Evolutionary conservation across 2,888 invertebrate genomes (phyloP), one percentile per base, ranked within the genome.

Genomic region (Stramonita haemastoma): DNA sequence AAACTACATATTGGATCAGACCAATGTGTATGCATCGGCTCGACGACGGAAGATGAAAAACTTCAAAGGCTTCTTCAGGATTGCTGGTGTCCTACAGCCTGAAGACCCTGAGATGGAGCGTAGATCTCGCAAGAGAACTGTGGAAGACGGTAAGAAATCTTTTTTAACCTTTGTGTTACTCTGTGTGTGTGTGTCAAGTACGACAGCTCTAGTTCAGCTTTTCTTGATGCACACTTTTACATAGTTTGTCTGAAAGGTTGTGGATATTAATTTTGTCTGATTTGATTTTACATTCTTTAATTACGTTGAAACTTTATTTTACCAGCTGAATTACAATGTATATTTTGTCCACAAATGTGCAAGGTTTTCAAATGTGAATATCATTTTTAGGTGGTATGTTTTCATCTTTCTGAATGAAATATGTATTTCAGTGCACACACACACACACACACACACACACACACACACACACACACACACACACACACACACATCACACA

Each of bases 1-100:
- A 94, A 99, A 99, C 97, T 99, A 98, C 96, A 98, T 99, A 94
- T 97, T 99, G 93, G 99, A 99, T 97, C 99, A 99, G 98, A 98
- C 98, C 96, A 99, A 99, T 97, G 98, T 99, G 96, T 98, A 98
- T 97, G 98, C 98, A 96, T 98, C 98, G 96, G 98, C 98, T 95
- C 98, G 99, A 97, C 97, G 98, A 96, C 98, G 99, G 97, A 99
- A 99, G 97, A 98, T 99, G 97, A 97, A 98, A 96, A 98, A 98
- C 96, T 99, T 99, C 97, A 97, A 97, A 96, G 98, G 98, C 95
- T 98, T 98, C 97, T 98, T 98, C 97, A 97, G 98, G 96, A 97
- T 98, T 95, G 98, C 98, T 95, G 98, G 98, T 96, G 98, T 99
- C 96, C 97, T 98, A 96, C 97, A 99, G 96, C 98, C 99, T 94